Percentiles rank a stretch among this genome's conserved stretches.
phyloP scores from a whole-genome alignment of 2,888 invertebrate species.

The Disparrhopalites patrizii region DNA sequence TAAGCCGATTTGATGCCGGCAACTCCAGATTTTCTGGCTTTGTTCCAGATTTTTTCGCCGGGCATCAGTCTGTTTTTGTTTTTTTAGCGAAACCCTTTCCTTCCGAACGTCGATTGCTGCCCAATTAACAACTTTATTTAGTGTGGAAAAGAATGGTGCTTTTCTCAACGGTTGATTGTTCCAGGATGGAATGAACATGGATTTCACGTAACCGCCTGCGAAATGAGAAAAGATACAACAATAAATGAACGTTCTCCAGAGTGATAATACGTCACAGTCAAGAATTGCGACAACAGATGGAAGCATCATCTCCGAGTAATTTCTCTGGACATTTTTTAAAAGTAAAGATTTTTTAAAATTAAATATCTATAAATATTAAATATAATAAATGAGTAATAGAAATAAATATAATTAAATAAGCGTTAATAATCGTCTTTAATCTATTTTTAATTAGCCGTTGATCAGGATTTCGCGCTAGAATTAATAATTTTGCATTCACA shows the following conservation, averaged over 20 bases:
- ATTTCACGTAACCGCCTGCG: not conserved
- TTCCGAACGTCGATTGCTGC: slow-evolving; percentile 20
- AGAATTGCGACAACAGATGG: too few relatives aligned
- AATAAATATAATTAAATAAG: too few relatives aligned
- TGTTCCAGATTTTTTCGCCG: not conserved
- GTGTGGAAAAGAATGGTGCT: slow-evolving; percentile 14
- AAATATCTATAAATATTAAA: too few relatives aligned
- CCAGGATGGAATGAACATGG: slow-evolving; percentile 18
- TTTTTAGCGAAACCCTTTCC: not conserved
- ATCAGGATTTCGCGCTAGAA: too few relatives aligned
- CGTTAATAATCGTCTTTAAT: too few relatives aligned
- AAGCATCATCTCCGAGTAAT: too few relatives aligned
- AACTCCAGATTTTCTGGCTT: slow-evolving; percentile 11
- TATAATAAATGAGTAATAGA: too few relatives aligned
- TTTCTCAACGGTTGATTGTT: not conserved
- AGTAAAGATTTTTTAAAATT: too few relatives aligned
- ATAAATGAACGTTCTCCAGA: not conserved
- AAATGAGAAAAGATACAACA: not conserved
- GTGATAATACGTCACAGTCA: too few relatives aligned
- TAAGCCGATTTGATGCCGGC: slow-evolving; percentile 24
- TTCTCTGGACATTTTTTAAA: too few relatives aligned
- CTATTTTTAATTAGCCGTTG: too few relatives aligned
- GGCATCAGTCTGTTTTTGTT: not conserved
- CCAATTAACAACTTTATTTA: slow-evolving; percentile 23
- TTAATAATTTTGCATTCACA: too few relatives aligned